Base-by-base conservation (phyloP, 2,888 invertebrate genomes). In the Gandaritis pyraliata region DNA sequence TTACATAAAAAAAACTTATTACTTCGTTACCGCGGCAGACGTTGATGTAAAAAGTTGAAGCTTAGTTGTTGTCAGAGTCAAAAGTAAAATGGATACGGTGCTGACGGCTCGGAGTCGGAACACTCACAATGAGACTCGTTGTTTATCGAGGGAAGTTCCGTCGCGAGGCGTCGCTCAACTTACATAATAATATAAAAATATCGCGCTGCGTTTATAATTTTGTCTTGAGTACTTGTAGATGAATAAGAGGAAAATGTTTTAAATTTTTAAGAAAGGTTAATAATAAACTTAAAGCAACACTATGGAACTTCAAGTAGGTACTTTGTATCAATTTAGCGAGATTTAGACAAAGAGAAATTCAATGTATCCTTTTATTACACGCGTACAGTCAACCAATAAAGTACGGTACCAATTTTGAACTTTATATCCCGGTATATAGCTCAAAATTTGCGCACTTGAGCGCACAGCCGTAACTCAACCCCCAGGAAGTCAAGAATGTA, bases 1-100 rank as follows among this genome's bases (percentile, higher is more conserved):
- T 78, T 76, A 74, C 76, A 76, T 77, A 75, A 77, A 76, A n/a
- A 66, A 70, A 66, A 72, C 72, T 69, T 69, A 70, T 74, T 77
- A 74, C 75, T 68, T 66, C 69, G 70, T 71, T 61, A 72, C 72
- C 68, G 68, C 61, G 64, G 71, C 68, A 72, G 64, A 66, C 54
- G 48, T 62, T 50, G 64, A 67, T 66, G 68, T 66, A 66, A 66
- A 70, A 70, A 66, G 64, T 68, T 68, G 61, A 70, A 56, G 58
- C 60, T 62, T 56, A 56, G 63, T 62, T 66, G 63, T 62, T 66
- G 67, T 67, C 56, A 61, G 51, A 23, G 64, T 62, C 60, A 58
- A 57, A 62, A 64, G 64, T 65, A 60, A 60, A 70, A 70, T 68
- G 64, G 61, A 65, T 66, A 65, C 46, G 54, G 51, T 53, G 16